A percentile compares a stretch with the other conserved stretches of the same genome.
phyloP scores from a whole-genome alignment of 2,113 vertebrate genomes.

The Manacus vitellinus region DNA sequence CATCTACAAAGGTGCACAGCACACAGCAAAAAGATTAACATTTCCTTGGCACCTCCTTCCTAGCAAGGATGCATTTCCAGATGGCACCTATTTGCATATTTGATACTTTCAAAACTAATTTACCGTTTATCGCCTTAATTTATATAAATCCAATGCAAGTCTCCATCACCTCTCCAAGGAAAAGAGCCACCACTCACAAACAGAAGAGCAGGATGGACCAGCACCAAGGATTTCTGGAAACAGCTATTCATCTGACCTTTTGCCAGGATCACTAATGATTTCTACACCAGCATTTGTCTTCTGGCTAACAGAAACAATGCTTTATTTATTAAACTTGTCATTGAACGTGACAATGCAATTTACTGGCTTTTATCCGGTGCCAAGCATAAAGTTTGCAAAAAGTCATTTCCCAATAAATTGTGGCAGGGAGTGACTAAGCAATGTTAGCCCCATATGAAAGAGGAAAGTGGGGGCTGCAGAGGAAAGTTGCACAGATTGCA shows the following conservation, averaged over 20 bases:
- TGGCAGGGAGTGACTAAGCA: neutral
- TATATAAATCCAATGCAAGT: fast-evolving
- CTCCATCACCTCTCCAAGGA: neutral
- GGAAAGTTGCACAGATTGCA: neutral
- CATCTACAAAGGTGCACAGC: neutral
- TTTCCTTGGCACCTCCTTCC: neutral
- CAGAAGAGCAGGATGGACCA: neutral
- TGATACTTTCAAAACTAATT: neutral
- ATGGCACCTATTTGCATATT: neutral
- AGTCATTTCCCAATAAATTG: neutral
- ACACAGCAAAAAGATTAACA: neutral
- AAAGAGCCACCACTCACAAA: neutral
- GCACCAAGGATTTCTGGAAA: neutral
- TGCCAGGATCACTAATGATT: neutral
- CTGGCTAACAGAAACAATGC: slow-evolving; percentile 41
- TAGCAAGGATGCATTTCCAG: neutral
- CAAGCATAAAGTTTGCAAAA: slow-evolving; percentile 50
- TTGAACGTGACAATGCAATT: slow-evolving; percentile 57
- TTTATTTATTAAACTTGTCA: slow-evolving; percentile 68
- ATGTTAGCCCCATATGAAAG: neutral
- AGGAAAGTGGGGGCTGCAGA: neutral
- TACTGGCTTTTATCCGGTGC: slow-evolving; percentile 62
- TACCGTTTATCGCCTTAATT: neutral
- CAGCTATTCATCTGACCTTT: neutral
- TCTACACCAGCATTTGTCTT: slow-evolving; percentile 44